Base-by-base conservation (phyloP, 1,140 invertebrate genomes). In the Drosophila sp. region DNA sequence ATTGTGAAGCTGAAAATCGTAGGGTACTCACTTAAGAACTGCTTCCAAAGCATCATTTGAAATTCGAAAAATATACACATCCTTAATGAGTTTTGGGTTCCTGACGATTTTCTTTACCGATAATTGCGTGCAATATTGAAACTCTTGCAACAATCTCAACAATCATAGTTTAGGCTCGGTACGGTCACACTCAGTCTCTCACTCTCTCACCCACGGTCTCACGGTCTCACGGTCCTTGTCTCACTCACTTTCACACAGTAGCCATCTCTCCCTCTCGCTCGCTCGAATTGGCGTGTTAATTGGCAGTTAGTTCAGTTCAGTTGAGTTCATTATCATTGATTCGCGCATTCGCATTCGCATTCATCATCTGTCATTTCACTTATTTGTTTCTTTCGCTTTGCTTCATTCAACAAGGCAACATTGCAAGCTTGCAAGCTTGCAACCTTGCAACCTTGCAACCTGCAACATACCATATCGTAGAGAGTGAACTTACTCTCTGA, bases 221-320 rank as follows among this genome's bases (percentile, higher is more conserved):
- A 32, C 32, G 45, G 9, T 51, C 41, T 51, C 32, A 45, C 54
- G 43, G 4, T 50, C 40, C 13, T 25, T 50, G 14, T 56, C 8
- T 50, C 54, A 25, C 29, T 66, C 25, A 59, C 46, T 53, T 25
- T 25, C n/a, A n/a, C n/a, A n/a, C n/a, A n/a, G n/a, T n/a, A n/a
- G n/a, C n/a, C n/a, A n/a, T n/a, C 11, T 59, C 29, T 34, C 36
- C 40, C 6, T 27, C 27, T 59, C 34, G 13, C 36, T 64, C 46
- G 66, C 50, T 71, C 38, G 34, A 72, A 87, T 87, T 86, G 82
- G 82, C 82, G 78, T 72, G 46, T 58, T 66, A 82, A 86, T 86
- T 86, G 82, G 82, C 82, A 82, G 75, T 50, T 76, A 63, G 65
- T 73, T 67, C 29, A 69, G 38, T 78, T 71, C 29, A 69, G 38